Evolutionary conservation across 2,797 vertebrate genomes (phyloP).

Genomic region (Myotis myotis): DNA sequence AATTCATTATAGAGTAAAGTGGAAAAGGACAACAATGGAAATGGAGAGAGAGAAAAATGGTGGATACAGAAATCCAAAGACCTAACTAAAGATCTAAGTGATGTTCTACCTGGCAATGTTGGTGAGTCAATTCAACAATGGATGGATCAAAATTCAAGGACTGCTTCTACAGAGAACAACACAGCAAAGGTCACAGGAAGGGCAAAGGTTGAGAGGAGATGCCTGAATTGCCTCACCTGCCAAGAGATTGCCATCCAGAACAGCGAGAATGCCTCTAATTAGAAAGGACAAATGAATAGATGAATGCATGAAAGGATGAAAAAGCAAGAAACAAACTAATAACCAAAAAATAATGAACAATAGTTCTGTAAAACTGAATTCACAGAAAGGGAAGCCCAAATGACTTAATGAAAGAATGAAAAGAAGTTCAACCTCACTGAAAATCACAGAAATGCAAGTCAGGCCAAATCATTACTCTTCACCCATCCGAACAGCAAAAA

Average conservation of each 20-base stretch:
- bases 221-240: not conserved
- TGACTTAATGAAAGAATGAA: not conserved
- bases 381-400: not conserved
- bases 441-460: not conserved
- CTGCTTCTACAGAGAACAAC: not conserved
- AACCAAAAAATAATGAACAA: not conserved
- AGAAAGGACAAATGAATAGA: not conserved
- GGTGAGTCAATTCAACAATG: not conserved
- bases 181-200: not conserved
- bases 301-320: not conserved
- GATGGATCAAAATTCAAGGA: not conserved
- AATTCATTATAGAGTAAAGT: slow-evolving; percentile 40
- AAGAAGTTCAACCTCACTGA: not conserved
- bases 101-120: not conserved
- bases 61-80: not conserved
- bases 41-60: not conserved
- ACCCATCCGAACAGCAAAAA: not conserved
- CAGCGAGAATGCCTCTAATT: not conserved
- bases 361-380: not conserved
- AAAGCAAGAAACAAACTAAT: not conserved
- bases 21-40: slow-evolving; percentile 17
- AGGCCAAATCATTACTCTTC: not conserved
- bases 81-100: not conserved
- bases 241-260: not conserved
- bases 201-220: not conserved